Percentiles rank a stretch among this genome's conserved stretches.
Evolutionary conservation across 2,797 vertebrate genomes (phyloP).

Genomic region (Hoplostethus mediterraneus): DNA sequence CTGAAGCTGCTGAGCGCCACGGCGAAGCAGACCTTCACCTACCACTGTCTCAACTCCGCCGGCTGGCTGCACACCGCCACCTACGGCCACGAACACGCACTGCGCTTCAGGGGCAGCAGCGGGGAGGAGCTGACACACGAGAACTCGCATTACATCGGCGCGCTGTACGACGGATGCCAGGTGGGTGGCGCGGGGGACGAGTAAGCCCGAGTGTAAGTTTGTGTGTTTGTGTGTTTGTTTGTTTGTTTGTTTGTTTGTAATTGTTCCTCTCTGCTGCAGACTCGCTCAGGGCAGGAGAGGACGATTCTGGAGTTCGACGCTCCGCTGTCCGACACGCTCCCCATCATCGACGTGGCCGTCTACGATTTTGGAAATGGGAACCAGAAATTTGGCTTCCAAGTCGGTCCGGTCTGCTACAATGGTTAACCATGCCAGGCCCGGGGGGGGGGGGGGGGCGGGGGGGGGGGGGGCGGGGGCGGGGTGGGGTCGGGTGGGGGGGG

Average conservation of each 20-base stretch:
- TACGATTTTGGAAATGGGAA: slow-evolving; percentile 92
- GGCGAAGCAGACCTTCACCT: slow-evolving; percentile 93
- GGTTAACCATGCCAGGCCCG: slow-evolving; percentile 77
- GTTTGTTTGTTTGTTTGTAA: not conserved
- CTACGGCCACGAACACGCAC: slow-evolving; percentile 88
- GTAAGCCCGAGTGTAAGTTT: rapidly evolving
- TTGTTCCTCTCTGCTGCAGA: slow-evolving; percentile 74
- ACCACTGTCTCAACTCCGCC: slow-evolving; percentile 95
- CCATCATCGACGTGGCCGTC: slow-evolving; percentile 93
- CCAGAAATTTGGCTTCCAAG: slow-evolving; percentile 98
- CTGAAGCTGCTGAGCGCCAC: slow-evolving; percentile 92
- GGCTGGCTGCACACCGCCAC: slow-evolving; percentile 90
- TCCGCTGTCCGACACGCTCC: slow-evolving; percentile 89
- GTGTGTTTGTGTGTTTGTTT: too few relatives aligned
- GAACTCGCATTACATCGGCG: slow-evolving; percentile 91
- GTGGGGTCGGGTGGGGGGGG: too few relatives aligned
- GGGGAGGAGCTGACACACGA: slow-evolving; percentile 94
- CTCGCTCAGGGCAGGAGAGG: slow-evolving; percentile 93
- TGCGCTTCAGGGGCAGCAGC: slow-evolving; percentile 93
- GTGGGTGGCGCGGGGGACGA: slow-evolving; percentile 47
- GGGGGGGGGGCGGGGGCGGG: too few relatives aligned
- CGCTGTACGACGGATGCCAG: slow-evolving; percentile 83
- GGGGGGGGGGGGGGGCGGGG: too few relatives aligned
- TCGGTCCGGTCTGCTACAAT: slow-evolving; percentile 95
- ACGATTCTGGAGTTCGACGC: slow-evolving; percentile 92